phyloP scores from a whole-genome alignment of 1,140 invertebrate genomes.

The Portunus trituberculatus region DNA sequence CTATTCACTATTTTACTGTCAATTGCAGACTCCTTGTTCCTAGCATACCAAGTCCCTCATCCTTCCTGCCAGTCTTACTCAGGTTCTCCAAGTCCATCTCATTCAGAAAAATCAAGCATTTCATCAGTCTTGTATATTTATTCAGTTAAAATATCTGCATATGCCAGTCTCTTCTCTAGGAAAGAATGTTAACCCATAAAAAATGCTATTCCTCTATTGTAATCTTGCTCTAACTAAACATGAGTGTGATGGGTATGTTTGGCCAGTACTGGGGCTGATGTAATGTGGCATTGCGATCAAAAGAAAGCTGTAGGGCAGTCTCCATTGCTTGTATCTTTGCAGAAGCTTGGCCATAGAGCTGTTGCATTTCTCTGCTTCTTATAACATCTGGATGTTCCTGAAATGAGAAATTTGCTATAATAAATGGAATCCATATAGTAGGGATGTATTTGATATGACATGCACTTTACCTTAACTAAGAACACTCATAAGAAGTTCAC shows the following conservation, averaged over 20 bases:
- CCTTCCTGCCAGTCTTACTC: too few species aligned
- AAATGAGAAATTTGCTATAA: background rate
- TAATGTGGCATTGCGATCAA: conserved; percentile 73
- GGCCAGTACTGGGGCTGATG: conserved; percentile 72
- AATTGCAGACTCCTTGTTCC: too few species aligned
- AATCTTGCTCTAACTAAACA: conserved; percentile 57
- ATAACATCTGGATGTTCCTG: conserved; percentile 76
- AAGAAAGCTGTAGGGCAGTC: conserved; percentile 75
- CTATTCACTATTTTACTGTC: too few species aligned
- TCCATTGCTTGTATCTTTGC: conserved; percentile 76
- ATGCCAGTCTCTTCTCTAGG: too few species aligned
- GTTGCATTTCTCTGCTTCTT: conserved; percentile 71
- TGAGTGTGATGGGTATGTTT: conserved; percentile 69
- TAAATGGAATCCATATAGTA: background rate
- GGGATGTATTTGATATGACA: too few species aligned
- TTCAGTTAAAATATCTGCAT: too few species aligned
- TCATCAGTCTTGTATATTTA: too few species aligned
- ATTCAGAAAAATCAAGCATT: too few species aligned
- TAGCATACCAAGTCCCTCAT: too few species aligned
- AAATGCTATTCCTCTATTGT: too few species aligned
- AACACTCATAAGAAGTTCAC: background rate
- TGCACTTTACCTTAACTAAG: background rate
- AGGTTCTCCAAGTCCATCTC: too few species aligned
- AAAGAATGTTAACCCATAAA: too few species aligned
- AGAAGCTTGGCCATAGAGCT: conserved; percentile 70